These are phyloP conservation scores for Hyaena hyaena DNA, from an alignment of 2,113 vertebrate genomes.

Conservation along the genomic window DNA sequence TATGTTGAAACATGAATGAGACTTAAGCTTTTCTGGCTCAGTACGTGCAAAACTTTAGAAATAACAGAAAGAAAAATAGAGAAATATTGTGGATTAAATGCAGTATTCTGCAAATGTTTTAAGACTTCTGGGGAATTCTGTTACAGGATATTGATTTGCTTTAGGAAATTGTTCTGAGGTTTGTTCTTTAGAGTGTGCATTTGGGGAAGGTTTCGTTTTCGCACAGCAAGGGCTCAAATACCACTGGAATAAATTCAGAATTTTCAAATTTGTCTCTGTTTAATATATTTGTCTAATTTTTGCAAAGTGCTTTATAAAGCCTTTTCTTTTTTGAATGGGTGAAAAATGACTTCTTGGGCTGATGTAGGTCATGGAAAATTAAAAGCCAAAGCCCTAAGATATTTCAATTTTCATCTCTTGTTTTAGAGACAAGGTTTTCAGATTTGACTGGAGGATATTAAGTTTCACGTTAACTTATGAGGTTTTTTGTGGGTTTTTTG, in stretches of 20 bases:
- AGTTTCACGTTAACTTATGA: constrained; percentile 46
- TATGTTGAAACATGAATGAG: not conserved
- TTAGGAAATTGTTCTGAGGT: constrained; percentile 20
- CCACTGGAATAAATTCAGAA: constrained; percentile 41
- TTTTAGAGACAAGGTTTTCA: constrained; percentile 53
- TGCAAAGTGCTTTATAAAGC: constrained; percentile 53
- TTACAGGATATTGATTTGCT: not conserved
- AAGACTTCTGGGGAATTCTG: not conserved
- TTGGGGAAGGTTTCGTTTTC: constrained; percentile 53
- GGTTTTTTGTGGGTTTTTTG: not conserved
- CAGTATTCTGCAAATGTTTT: not conserved
- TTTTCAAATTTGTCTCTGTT: constrained; percentile 59
- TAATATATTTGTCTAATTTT: constrained; percentile 58
- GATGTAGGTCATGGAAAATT: constrained; percentile 63
- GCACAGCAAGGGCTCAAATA: not conserved
- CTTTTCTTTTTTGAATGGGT: not conserved
- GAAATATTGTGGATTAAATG: not conserved
- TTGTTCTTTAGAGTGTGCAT: not conserved
- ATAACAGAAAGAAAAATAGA: not conserved
- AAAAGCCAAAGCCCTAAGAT: constrained; percentile 25
- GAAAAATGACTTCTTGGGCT: constrained; percentile 69
- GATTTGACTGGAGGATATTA: constrained; percentile 48
- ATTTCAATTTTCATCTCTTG: constrained; percentile 52
- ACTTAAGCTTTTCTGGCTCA: not conserved
- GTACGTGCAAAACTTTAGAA: not conserved